These are phyloP conservation scores for Mercenaria mercenaria DNA, from an alignment of 1,140 invertebrate species.

Conservation along the genomic window DNA sequence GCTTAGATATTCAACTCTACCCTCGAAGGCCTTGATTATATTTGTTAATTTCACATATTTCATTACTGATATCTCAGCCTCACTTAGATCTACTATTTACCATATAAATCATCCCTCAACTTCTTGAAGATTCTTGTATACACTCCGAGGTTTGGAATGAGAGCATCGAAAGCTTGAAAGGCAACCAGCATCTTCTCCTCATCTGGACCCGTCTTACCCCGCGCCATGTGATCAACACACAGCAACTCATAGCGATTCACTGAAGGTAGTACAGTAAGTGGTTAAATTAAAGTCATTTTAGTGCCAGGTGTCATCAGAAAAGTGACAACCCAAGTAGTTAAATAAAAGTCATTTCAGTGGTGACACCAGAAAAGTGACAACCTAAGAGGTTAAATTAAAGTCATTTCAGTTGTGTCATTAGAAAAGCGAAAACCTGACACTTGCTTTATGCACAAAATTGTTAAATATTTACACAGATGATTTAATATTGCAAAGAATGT, in stretches of 20 bases:
- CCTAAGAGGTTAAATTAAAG: no score
- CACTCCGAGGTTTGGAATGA: constrained; percentile 84
- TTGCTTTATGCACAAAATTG: no score
- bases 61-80: no score
- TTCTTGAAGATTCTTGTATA: constrained; percentile 81
- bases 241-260: constrained; percentile 83
- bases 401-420: no score
- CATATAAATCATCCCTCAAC: constrained; percentile 83
- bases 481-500: no score
- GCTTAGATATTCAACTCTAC: no score
- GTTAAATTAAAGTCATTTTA: background rate
- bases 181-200: constrained; percentile 81
- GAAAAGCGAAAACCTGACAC: no score
- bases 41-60: no score
- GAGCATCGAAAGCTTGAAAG: constrained; percentile 83
- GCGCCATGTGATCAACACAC: constrained; percentile 73
- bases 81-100: no score
- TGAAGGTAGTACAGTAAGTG: constrained; percentile 72
- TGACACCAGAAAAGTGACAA: no score
- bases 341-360: background rate
- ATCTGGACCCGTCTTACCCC: constrained; percentile 70
- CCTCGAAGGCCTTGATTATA: no score
- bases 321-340: background rate
- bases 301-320: background rate
- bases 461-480: no score